phyloP scores from a whole-genome alignment of 2,113 vertebrate genomes.

The Bujurquina vittata region DNA sequence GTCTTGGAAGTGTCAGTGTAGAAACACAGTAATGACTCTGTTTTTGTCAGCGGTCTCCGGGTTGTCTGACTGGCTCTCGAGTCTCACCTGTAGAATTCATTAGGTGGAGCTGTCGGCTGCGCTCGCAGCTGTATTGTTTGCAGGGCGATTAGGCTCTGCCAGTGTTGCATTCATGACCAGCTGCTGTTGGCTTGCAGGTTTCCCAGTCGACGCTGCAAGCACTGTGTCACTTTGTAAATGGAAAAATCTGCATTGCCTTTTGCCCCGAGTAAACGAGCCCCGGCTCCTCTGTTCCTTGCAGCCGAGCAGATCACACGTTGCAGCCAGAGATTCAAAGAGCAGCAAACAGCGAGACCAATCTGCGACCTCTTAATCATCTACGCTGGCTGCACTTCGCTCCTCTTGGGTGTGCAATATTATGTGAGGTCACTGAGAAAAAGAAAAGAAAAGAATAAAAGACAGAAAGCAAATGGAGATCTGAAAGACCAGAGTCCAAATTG shows the following conservation, averaged over 20 bases:
- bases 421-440: slow-evolving; percentile 37
- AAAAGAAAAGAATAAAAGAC: slow-evolving; percentile 32
- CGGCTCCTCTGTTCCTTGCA: slow-evolving; percentile 21
- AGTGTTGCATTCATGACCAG: slow-evolving; percentile 66
- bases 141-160: slow-evolving; percentile 50
- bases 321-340: slow-evolving; percentile 49
- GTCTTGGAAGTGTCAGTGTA: slow-evolving; percentile 6
- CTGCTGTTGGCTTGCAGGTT: slow-evolving; percentile 69
- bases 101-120: slow-evolving; percentile 43
- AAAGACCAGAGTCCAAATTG: slow-evolving; percentile 46
- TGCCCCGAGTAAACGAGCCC: slow-evolving; percentile 49
- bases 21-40: slow-evolving; percentile 21
- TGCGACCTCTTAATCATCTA: slow-evolving; percentile 46
- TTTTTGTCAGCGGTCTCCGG: slow-evolving; percentile 41
- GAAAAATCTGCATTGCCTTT: slow-evolving; percentile 71
- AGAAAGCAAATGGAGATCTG: slow-evolving; percentile 54
- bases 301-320: slow-evolving; percentile 33
- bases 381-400: slow-evolving; percentile 41
- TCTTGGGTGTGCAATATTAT: slow-evolving; percentile 43
- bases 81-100: slow-evolving; percentile 64
- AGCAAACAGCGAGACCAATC: slow-evolving; percentile 59
- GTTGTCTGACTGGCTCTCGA: slow-evolving; percentile 21
- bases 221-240: slow-evolving; percentile 66
- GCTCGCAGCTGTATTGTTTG: slow-evolving; percentile 44
- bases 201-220: slow-evolving; percentile 62